Evolutionary conservation across 2,888 invertebrate species (phyloP).

Genomic region (Toxonevra muliebris): DNA sequence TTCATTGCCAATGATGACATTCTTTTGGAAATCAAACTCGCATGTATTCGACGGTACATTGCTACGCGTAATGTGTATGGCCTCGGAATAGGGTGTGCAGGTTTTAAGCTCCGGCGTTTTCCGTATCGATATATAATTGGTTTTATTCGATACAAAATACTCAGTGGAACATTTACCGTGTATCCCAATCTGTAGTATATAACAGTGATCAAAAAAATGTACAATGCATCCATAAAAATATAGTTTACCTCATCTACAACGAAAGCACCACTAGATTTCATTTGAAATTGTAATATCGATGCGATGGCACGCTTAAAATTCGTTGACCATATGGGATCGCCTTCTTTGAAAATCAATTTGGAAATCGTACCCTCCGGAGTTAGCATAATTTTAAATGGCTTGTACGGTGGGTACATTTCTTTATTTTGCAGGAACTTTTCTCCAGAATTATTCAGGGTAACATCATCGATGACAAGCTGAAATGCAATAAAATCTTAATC

Average conservation of each 20-base stretch:
- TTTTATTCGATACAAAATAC: slow-evolving; percentile 64
- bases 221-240: slow-evolving; percentile 24
- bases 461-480: slow-evolving; percentile 63
- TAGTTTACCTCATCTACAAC: slow-evolving; percentile 62
- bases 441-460: slow-evolving; percentile 63
- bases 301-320: slow-evolving; percentile 76
- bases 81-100: slow-evolving; percentile 60
- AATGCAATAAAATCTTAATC: slow-evolving; percentile 13
- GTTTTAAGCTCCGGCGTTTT: slow-evolving; percentile 64
- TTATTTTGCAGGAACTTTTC: slow-evolving; percentile 64
- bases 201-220: neutral
- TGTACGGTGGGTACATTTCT: slow-evolving; percentile 65
- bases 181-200: slow-evolving; percentile 67
- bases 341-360: slow-evolving; percentile 62
- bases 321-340: slow-evolving; percentile 72
- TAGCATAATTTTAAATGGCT: slow-evolving; percentile 62
- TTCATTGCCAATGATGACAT: slow-evolving; percentile 64
- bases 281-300: slow-evolving; percentile 72
- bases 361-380: slow-evolving; percentile 60
- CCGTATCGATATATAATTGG: slow-evolving; percentile 61
- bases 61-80: slow-evolving; percentile 62
- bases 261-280: slow-evolving; percentile 63
- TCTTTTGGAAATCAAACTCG: slow-evolving; percentile 64
- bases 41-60: slow-evolving; percentile 64
- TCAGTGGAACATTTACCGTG: slow-evolving; percentile 69